Percentiles rank a stretch among this genome's conserved stretches.
Evolutionary conservation across 1,140 invertebrate genomes (phyloP).

Genomic region (Coelopa frigida): DNA sequence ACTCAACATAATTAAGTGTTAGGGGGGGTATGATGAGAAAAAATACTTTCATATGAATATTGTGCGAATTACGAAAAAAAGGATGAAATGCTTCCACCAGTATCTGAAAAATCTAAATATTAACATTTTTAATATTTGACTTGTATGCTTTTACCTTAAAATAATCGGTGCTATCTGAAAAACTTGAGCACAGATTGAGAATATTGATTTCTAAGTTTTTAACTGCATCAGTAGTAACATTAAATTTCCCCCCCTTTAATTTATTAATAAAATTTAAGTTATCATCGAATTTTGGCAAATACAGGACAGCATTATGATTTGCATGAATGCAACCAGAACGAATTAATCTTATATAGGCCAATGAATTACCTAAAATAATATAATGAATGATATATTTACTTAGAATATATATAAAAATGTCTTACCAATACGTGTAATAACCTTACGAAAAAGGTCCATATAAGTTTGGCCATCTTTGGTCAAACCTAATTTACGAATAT

Average conservation of each 20-base stretch:
- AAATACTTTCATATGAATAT: constrained; percentile 88
- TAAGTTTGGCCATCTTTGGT: constrained; percentile 77
- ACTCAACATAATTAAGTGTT: constrained; percentile 91
- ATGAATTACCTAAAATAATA: constrained; percentile 68
- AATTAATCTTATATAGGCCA: constrained; percentile 93
- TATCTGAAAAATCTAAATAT: constrained; percentile 50
- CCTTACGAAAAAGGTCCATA: constrained; percentile 85
- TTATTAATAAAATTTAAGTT: constrained; percentile 56
- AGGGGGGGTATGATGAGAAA: constrained; percentile 89
- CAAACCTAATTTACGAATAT: constrained; percentile 82
- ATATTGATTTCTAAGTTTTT: constrained; percentile 71
- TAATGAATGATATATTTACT: constrained; percentile 7
- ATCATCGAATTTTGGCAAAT: constrained; percentile 77
- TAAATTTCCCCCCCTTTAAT: constrained; percentile 51
- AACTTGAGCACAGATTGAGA: constrained; percentile 71
- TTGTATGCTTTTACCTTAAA: constrained; percentile 60
- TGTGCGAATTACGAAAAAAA: constrained; percentile 78
- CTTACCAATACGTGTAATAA: constrained; percentile 86
- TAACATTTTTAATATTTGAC: background rate
- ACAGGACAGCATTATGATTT: constrained; percentile 82
- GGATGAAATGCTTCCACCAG: constrained; percentile 88
- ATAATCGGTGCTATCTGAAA: constrained; percentile 90
- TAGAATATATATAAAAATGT: constrained; percentile 11
- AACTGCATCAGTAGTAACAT: constrained; percentile 58
- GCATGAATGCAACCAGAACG: constrained; percentile 89